phyloP scores from a whole-genome alignment of 2,113 vertebrate genomes.

The Anarrhichthys ocellatus region DNA sequence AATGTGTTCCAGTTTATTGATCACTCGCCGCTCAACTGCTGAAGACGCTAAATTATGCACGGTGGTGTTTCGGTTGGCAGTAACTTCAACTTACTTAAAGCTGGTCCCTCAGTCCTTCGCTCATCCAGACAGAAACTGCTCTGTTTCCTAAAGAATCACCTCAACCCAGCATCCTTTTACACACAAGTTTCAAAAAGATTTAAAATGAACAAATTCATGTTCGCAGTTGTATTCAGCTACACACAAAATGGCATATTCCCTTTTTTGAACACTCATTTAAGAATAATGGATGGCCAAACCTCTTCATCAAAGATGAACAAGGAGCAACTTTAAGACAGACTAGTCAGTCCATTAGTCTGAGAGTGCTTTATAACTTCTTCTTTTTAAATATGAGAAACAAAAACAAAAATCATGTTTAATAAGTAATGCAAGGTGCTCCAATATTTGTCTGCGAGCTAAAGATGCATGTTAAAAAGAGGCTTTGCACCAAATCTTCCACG shows the following conservation, averaged over 20 bases:
- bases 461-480: background rate
- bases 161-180: background rate
- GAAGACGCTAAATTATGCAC: background rate
- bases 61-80: background rate
- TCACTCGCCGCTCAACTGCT: constrained; percentile 6
- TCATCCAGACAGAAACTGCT: background rate
- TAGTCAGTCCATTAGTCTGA: background rate
- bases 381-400: background rate
- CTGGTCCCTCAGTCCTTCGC: background rate
- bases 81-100: background rate
- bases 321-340: background rate
- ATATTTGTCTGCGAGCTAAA: background rate
- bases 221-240: constrained; percentile 39
- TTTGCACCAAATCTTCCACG: background rate
- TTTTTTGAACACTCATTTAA: constrained; percentile 3
- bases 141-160: background rate
- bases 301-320: background rate
- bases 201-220: constrained; percentile 10
- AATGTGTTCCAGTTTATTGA: constrained; percentile 53
- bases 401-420: background rate
- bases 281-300: background rate
- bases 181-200: constrained; percentile 22
- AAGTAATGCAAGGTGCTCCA: background rate
- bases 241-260: constrained; percentile 41
- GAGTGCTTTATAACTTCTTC: background rate